phyloP scores from a whole-genome alignment of 2,888 invertebrate species.

The Brachycybe producta region DNA sequence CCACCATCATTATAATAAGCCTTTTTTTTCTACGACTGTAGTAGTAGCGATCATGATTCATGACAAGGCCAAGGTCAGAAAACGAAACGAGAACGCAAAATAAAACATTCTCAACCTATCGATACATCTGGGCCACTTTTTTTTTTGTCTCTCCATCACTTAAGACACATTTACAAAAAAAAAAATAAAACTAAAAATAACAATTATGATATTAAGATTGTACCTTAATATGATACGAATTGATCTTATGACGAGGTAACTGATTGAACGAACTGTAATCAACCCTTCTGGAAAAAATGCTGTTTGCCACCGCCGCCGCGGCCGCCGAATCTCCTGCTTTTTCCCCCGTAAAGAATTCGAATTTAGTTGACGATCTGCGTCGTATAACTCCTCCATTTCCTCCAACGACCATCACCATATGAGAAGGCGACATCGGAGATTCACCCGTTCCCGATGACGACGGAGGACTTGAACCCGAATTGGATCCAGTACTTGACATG shows the following conservation, averaged over 20 bases:
- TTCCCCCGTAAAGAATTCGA: slow-evolving; percentile 40
- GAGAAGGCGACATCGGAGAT: slow-evolving; percentile 17
- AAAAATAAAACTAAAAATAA: too few relatives aligned
- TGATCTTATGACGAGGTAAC: slow-evolving; percentile 87
- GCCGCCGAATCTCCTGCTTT: slow-evolving; percentile 78
- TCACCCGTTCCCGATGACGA: slow-evolving; percentile 28
- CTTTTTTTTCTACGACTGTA: too few relatives aligned
- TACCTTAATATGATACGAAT: slow-evolving; percentile 99
- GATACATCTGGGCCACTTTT: too few relatives aligned
- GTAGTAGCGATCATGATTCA: too few relatives aligned
- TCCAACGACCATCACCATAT: slow-evolving; percentile 4
- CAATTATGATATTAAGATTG: slow-evolving; percentile 32
- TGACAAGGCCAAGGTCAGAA: too few relatives aligned
- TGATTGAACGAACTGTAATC: slow-evolving; percentile 91
- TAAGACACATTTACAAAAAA: too few relatives aligned
- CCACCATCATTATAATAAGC: too few relatives aligned
- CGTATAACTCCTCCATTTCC: neutral
- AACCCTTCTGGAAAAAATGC: slow-evolving; percentile 76
- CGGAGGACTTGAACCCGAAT: slow-evolving; percentile 23
- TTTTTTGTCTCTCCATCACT: too few relatives aligned
- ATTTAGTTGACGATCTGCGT: slow-evolving; percentile 6
- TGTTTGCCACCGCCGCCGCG: too few relatives aligned
- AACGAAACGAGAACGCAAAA: too few relatives aligned
- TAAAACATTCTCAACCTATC: too few relatives aligned
- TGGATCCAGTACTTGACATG: slow-evolving; percentile 34